phyloP scores from a whole-genome alignment of 2,113 vertebrate species.

The Carassius carassius region DNA sequence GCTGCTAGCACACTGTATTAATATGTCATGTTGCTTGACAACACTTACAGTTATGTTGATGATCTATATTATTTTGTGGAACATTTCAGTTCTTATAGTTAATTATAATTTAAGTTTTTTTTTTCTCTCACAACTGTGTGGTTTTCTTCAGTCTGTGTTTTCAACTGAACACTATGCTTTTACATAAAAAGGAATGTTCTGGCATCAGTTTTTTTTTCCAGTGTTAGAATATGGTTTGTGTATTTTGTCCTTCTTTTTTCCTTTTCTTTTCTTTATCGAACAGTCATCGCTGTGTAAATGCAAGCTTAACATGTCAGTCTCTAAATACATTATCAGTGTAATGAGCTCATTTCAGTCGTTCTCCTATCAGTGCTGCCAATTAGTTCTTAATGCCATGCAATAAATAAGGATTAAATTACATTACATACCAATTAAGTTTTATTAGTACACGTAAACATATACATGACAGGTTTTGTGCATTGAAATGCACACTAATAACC shows the following conservation, averaged over 20 bases:
- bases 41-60: too few species aligned
- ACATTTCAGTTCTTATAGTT: too few species aligned
- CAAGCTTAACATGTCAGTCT: neutral
- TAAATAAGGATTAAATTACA: constrained; percentile 17
- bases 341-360: constrained; percentile 5
- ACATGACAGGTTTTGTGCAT: neutral
- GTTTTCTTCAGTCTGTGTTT: too few species aligned
- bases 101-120: too few species aligned
- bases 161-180: too few species aligned
- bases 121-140: too few species aligned
- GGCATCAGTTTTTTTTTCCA: too few species aligned
- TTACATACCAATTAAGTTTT: constrained; percentile 15
- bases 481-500: neutral
- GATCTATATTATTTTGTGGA: too few species aligned
- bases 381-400: constrained; percentile 21
- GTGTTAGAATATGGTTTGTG: too few species aligned
- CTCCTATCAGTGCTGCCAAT: constrained; percentile 3
- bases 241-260: neutral
- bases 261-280: neutral
- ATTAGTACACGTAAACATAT: neutral
- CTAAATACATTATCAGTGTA: neutral
- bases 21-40: too few species aligned
- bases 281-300: neutral
- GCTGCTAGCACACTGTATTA: too few species aligned
- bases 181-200: too few species aligned